These are phyloP conservation scores for Horisme vitalbata DNA, from an alignment of 2,888 invertebrate genomes.

Conservation along the genomic window DNA sequence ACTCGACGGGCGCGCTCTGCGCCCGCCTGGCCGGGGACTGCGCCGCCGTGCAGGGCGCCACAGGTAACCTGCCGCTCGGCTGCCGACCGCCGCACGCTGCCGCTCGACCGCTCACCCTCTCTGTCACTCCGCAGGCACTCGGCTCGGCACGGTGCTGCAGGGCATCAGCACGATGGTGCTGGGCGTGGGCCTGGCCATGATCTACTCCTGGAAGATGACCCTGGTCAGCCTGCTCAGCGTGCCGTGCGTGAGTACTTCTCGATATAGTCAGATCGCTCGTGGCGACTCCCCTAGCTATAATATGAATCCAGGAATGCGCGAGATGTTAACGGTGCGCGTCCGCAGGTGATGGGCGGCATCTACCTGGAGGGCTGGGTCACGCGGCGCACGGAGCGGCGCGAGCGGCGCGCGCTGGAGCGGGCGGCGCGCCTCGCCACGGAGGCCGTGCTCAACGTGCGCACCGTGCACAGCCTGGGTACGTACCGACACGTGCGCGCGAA, in stretches of 20 bases:
- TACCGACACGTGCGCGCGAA: not conserved
- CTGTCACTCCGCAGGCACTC: conserved; percentile 55
- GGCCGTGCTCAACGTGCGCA: conserved; percentile 85
- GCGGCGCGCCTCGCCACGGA: conserved; percentile 85
- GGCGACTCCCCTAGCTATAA: no score
- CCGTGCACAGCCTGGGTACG: conserved; percentile 84
- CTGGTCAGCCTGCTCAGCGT: conserved; percentile 83
- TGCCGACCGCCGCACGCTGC: not conserved
- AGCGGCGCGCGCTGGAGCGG: conserved; percentile 81
- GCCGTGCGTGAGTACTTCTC: conserved; percentile 82
- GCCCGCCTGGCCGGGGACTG: conserved; percentile 85
- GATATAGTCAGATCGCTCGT: no score
- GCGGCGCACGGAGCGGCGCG: conserved; percentile 73
- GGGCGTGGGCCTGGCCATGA: conserved; percentile 80
- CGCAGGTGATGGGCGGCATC: conserved; percentile 80
- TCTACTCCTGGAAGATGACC: conserved; percentile 85
- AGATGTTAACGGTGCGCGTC: no score
- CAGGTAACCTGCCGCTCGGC: conserved; percentile 59
- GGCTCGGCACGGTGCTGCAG: conserved; percentile 84
- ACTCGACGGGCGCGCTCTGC: conserved; percentile 85
- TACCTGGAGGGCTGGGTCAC: conserved; percentile 82
- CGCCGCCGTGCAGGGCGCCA: conserved; percentile 85
- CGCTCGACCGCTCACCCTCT: not conserved
- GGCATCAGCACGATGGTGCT: conserved; percentile 82
- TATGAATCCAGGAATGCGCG: no score